Conservation (phyloP, 2,797 vertebrate species). For the Coregonus sp. region DNA sequence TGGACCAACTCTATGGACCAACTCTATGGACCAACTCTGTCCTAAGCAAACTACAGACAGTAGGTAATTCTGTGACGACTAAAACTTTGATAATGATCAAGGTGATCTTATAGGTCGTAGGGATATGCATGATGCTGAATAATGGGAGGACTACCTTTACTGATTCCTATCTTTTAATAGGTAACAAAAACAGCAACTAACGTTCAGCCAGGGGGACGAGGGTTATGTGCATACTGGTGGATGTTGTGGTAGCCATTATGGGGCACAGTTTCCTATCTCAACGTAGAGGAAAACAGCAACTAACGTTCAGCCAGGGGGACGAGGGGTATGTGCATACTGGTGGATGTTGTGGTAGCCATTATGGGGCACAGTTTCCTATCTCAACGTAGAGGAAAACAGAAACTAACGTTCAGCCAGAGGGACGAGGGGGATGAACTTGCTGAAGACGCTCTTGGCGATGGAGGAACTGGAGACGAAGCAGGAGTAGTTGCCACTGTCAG, state of each 20-base stretch:
- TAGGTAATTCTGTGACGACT: background rate
- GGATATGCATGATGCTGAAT: background rate
- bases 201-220: background rate
- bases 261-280: background rate
- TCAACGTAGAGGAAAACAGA: background rate
- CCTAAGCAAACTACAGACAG: background rate
- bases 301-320: constrained; percentile 84
- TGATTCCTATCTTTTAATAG: background rate
- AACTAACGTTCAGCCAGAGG: constrained; percentile 87
- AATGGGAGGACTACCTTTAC: background rate
- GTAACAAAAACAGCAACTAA: background rate
- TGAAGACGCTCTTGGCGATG: constrained; percentile 98
- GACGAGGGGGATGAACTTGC: constrained; percentile 94
- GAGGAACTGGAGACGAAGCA: constrained; percentile 93
- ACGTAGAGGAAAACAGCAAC: constrained; percentile 46
- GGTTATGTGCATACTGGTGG: background rate
- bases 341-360: too few relatives aligned
- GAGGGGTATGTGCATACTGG: too few relatives aligned
- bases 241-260: too few relatives aligned
- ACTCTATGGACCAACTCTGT: background rate
- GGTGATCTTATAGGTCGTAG: background rate
- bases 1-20: background rate
- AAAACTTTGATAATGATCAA: background rate
- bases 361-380: background rate
- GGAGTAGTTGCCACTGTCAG: constrained; percentile 94